Evolutionary conservation across 2,797 vertebrate species (phyloP).

Genomic region (Amblyraja radiata): DNA sequence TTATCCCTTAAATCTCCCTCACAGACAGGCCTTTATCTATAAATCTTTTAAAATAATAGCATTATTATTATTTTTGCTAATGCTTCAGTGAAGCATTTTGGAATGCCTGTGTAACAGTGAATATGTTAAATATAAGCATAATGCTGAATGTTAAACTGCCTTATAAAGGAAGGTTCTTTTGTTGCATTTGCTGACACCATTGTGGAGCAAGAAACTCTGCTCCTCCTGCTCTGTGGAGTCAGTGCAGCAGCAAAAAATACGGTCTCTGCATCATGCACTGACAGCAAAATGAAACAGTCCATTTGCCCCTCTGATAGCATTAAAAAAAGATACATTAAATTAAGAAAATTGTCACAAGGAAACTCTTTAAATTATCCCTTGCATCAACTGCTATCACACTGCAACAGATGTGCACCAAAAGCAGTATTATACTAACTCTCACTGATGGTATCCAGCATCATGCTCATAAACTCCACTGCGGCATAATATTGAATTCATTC

Average conservation of each 20-base stretch:
- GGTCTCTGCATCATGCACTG: neutral
- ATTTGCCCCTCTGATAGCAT: neutral
- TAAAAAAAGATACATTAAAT: neutral
- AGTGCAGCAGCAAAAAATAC: neutral
- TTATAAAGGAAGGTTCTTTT: neutral
- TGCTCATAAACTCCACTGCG: too few species aligned
- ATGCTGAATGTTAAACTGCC: too few species aligned
- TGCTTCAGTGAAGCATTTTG: too few species aligned
- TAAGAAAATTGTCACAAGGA: neutral
- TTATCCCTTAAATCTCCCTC: too few species aligned
- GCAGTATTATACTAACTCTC: neutral
- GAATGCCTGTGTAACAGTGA: too few species aligned
- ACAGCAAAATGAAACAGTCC: neutral
- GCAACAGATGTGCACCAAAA: neutral
- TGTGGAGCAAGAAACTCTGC: neutral
- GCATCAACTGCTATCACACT: neutral
- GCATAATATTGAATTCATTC: neutral
- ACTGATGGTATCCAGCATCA: neutral
- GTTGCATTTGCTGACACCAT: neutral
- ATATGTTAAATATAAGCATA: too few species aligned
- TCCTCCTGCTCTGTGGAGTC: neutral
- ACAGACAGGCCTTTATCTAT: too few species aligned
- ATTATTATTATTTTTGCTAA: too few species aligned
- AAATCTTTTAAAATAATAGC: too few species aligned
- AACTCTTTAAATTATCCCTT: neutral